phyloP scores from a whole-genome alignment of 2,888 invertebrate genomes.

The Nymphalis polychloros region DNA sequence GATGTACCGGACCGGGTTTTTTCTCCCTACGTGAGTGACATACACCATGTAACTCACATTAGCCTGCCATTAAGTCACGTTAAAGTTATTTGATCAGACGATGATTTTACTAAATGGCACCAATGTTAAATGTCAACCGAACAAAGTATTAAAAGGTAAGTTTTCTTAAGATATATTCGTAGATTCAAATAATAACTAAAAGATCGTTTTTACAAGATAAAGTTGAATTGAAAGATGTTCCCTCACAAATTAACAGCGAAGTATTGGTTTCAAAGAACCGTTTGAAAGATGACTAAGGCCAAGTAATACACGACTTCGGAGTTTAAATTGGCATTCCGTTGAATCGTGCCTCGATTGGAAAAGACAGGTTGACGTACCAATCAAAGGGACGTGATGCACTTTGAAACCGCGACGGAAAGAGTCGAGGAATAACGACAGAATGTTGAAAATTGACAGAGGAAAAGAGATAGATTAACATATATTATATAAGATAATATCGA shows the following conservation, averaged over 20 bases:
- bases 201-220: conserved; percentile 3
- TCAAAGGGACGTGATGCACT: conserved; percentile 53
- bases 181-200: neutral
- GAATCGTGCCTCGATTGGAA: conserved; percentile 43
- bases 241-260: conserved; percentile 29
- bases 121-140: too few relatives aligned
- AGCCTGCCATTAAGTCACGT: too few relatives aligned
- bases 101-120: too few relatives aligned
- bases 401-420: conserved; percentile 49
- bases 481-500: too few relatives aligned
- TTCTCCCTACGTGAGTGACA: conserved; percentile 5
- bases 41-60: neutral
- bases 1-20: conserved; percentile 20
- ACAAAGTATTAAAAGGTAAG: too few relatives aligned
- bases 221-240: conserved; percentile 17
- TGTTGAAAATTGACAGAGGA: conserved; percentile 4
- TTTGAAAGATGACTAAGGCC: conserved; percentile 41
- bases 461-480: neutral
- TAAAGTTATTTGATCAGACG: too few relatives aligned
- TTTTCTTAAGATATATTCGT: neutral
- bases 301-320: conserved; percentile 38
- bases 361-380: conserved; percentile 63
- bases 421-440: conserved; percentile 1
- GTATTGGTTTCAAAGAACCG: conserved; percentile 32
- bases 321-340: conserved; percentile 42